Base-by-base conservation (phyloP, 2,888 invertebrate genomes). In the Pterobdella sp. region DNA sequence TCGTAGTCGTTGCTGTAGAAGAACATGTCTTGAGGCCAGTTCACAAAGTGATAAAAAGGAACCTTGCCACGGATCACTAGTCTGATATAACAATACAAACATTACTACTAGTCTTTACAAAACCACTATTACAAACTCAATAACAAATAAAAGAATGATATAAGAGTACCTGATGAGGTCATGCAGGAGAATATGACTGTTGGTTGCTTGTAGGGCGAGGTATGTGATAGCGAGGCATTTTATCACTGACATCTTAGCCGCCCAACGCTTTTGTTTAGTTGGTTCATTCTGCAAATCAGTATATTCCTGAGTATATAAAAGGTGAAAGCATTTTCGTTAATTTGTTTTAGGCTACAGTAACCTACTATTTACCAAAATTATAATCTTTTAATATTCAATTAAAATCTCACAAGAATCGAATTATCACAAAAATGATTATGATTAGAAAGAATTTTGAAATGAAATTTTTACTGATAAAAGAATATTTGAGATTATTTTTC, bases 151-250 rank as follows among this genome's bases (percentile, higher is more conserved):
- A n/a, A 67, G 14, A 67, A 1, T 29, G 22, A 1, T 26, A 1
- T 49, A 69, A 4, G 36, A 49, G 49, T 14, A 73, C 73, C 73
- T 67, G 29, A 73, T 32, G 10, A 73, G 60, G 37, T 73, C 73
- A n/a, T 68, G 60, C 60, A 56, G 26, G 10, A 56, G 60, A 26
- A 56, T 56, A 3, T 56, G 60, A 56, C n/a, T 22, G 60, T 56
- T 56, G n/a, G 60, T 56, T 22, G 60, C 60, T 56, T 56, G 60
- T 22, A 56, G 60, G 60, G 60, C 60, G 60, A 56, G 60, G 60
- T 56, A 56, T 22, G 60, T 56, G n/a, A 56, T 56, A 26, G n/a
- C 4, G 60, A 56, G 60, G n/a, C 60, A 56, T 26, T 56, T 56
- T 3, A 56, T 22, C 60, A 56, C 18, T 4, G 4, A 26, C 10